Evolutionary conservation across 2,797 vertebrate species (phyloP), one percentile per base, ranked within the genome.

Genomic region (Tympanoctomys barrerae): DNA sequence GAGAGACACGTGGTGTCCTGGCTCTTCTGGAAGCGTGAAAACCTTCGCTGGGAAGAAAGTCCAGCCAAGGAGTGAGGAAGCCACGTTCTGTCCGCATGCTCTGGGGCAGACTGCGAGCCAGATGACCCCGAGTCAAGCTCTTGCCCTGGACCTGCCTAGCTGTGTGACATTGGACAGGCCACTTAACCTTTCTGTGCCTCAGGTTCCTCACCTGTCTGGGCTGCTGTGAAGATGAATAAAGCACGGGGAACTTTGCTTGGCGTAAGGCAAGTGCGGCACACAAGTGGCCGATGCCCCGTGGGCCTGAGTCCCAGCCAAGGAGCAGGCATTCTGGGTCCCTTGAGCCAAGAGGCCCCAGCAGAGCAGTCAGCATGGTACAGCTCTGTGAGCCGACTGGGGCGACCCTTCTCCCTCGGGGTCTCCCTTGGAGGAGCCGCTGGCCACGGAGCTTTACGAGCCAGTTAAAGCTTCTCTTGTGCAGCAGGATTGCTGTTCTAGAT

Each of bases 401-500:
- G 21, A 61, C 21, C 5, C 46, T 13, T 8, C 2, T 54, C 11
- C 26, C 11, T 3, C 4, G 0, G 46, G 66, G 0, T 83, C 52
- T 22, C 88, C 36, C 8, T 42, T 49, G 31, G 46, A 36, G 36
- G 57, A 11, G 12, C 46, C 19, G 24, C 9, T 36, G 59, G 46
- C n/a, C 5, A 31, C 24, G 24, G 19, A 82, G 77, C 87, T 94
- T 87, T 92, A 18, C 42, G 66, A 21, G 66, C 13, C 70, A 88
- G 90, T 24, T 62, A 39, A 92, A 54, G 66, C 61, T 52, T 78
- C 79, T 81, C 75, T 70, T 7, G 33, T 46, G 75, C 5, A 39
- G 24, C 31, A 14, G 68, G n/a, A 42, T 75, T 94, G 26, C 59
- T 39, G 13, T 85, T 90, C 28, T 68, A 86, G 86, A 96, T 57